These are phyloP conservation scores for Piezodorus guildinii DNA, from an alignment of 1,140 invertebrate species.

Conservation along the genomic window DNA sequence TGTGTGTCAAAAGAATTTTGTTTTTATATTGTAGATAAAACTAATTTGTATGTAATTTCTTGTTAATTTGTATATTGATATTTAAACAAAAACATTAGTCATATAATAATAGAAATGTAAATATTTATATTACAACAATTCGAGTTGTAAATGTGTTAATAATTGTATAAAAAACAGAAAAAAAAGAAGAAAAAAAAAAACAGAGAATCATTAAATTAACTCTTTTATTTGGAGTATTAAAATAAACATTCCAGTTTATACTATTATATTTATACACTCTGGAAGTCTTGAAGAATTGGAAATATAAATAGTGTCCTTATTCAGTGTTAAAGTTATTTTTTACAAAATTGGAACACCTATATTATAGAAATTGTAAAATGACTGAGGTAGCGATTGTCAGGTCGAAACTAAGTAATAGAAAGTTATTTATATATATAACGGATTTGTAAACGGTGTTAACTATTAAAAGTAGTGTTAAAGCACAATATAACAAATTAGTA, in stretches of 20 bases:
- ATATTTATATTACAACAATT: conserved; percentile 4
- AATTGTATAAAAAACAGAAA: conserved; percentile 3
- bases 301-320: background rate
- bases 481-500: background rate
- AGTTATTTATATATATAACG: too few relatives aligned
- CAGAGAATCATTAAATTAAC: background rate
- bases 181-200: background rate
- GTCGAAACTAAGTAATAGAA: too few relatives aligned
- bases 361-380: too few relatives aligned
- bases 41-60: conserved; percentile 5
- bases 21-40: conserved; percentile 13
- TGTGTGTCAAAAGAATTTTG: conserved; percentile 22
- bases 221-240: conserved; percentile 6
- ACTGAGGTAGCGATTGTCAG: too few relatives aligned
- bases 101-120: conserved; percentile 1
- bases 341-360: too few relatives aligned
- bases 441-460: background rate
- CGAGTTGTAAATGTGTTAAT: conserved; percentile 12
- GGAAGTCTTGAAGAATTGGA: background rate
- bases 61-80: conserved; percentile 12
- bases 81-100: conserved; percentile 2
- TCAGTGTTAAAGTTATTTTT: too few relatives aligned
- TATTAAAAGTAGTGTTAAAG: background rate
- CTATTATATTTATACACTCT: background rate
- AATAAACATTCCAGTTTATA: conserved; percentile 10